These are phyloP conservation scores for Laodelphax striatellus DNA, from an alignment of 1,140 invertebrate species.

Conservation along the genomic window DNA sequence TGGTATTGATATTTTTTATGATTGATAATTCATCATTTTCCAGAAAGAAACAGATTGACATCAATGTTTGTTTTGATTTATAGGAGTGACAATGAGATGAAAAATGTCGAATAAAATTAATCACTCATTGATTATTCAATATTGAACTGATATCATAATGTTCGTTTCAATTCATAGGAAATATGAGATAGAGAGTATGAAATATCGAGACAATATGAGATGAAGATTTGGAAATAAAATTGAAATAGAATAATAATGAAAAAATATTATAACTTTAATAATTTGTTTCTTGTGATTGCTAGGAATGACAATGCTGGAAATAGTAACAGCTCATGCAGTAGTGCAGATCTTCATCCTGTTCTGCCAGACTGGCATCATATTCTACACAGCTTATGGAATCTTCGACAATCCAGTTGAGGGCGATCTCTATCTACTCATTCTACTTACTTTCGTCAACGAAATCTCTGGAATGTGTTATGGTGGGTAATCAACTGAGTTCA, in stretches of 20 bases:
- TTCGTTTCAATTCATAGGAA: too few species aligned
- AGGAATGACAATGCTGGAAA: constrained; percentile 22
- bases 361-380: constrained; percentile 17
- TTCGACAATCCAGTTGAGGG: constrained; percentile 18
- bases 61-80: not conserved
- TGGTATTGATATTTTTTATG: too few species aligned
- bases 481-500: too few species aligned
- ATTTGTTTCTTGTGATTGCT: too few species aligned
- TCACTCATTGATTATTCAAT: not conserved
- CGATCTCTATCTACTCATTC: constrained; percentile 5
- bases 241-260: too few species aligned
- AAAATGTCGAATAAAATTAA: not conserved
- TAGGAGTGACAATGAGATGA: not conserved
- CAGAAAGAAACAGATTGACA: too few species aligned
- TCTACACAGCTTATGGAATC: constrained; percentile 15
- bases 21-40: not conserved
- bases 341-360: constrained; percentile 17
- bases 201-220: too few species aligned
- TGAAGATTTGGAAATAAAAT: too few species aligned
- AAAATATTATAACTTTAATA: too few species aligned
- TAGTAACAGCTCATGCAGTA: constrained; percentile 18
- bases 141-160: too few species aligned
- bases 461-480: constrained; percentile 19
- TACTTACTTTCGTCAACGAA: constrained; percentile 17
- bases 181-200: too few species aligned